These are phyloP conservation scores for Pachyramphus minor DNA, from an alignment of 2,113 vertebrate genomes.

Conservation along the genomic window DNA sequence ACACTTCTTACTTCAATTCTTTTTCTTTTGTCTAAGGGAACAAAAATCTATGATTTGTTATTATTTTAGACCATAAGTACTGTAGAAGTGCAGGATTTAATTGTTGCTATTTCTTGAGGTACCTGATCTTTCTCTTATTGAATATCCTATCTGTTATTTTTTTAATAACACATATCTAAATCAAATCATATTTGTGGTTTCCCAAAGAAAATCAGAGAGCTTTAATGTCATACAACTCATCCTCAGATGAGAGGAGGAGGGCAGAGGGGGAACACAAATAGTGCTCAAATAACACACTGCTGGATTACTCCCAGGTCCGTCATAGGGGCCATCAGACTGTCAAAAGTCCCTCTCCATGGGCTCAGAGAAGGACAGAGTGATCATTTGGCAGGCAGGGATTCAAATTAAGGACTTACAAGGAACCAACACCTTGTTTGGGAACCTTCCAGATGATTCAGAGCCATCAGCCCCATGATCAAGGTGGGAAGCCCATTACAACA, in stretches of 20 bases:
- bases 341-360: background rate
- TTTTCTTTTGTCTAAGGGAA: background rate
- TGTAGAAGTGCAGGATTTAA: background rate
- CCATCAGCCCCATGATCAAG: background rate
- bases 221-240: background rate
- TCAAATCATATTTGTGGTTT: background rate
- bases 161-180: background rate
- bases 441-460: background rate
- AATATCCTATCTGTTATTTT: background rate
- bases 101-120: background rate
- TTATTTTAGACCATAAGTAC: background rate
- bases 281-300: background rate
- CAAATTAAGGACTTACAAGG: background rate
- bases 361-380: background rate
- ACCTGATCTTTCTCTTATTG: background rate
- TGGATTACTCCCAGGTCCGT: background rate
- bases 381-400: background rate
- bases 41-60: background rate
- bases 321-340: background rate
- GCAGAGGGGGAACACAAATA: background rate
- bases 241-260: accelerated
- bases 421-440: background rate
- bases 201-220: background rate
- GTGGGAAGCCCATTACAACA: background rate
- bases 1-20: background rate